A percentile compares a stretch with the other conserved stretches of the same genome.
These are phyloP conservation scores for Melanaphis sacchari DNA, from an alignment of 1,140 invertebrate species.

Conservation along the genomic window DNA sequence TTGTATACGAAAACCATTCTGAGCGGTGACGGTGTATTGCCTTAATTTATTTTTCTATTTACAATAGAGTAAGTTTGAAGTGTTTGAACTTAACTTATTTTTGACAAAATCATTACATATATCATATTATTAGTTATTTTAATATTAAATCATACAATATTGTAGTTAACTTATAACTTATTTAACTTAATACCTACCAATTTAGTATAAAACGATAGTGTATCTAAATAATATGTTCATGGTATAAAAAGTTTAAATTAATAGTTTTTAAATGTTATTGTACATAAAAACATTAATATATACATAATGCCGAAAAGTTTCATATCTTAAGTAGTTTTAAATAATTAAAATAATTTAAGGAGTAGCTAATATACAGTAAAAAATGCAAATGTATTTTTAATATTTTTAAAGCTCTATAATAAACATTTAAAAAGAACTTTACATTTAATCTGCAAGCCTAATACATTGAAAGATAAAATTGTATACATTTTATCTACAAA, in stretches of 20 bases:
- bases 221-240: neutral
- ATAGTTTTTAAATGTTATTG: neutral
- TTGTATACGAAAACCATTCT: neutral
- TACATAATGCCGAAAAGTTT: neutral
- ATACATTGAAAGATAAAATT: neutral
- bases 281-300: neutral
- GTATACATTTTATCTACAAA: neutral
- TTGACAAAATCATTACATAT: neutral
- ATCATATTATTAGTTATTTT: neutral
- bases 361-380: too few relatives aligned
- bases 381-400: too few relatives aligned
- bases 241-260: neutral
- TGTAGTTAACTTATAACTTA: too few relatives aligned
- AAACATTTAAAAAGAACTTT: too few relatives aligned
- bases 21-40: neutral
- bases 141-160: neutral
- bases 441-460: neutral
- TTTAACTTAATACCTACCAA: too few relatives aligned
- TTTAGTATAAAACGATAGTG: too few relatives aligned
- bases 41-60: neutral
- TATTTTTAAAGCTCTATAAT: too few relatives aligned
- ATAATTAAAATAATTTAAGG: neutral
- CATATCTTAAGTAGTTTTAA: neutral
- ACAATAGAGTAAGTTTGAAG: neutral
- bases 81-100: slow-evolving; percentile 15